Evolutionary conservation across 2,113 vertebrate genomes (phyloP).

Genomic region (Monarcha castaneiventris): DNA sequence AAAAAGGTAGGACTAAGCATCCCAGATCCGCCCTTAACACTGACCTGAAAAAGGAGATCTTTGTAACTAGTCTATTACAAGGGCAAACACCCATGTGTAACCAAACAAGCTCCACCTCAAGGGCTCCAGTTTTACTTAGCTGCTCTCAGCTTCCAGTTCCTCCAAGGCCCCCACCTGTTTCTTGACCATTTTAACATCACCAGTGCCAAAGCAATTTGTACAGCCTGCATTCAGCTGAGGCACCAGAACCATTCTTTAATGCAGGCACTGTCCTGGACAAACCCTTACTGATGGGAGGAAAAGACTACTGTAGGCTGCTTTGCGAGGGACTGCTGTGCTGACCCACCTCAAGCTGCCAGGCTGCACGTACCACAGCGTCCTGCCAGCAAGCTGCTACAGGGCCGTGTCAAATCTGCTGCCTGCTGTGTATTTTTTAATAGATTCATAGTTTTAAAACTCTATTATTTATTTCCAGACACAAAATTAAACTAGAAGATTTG

Average conservation of each 20-base stretch:
- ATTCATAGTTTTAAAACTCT: background rate
- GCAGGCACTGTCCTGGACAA: background rate
- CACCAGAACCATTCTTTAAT: background rate
- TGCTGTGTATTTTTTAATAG: background rate
- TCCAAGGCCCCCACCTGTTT: background rate
- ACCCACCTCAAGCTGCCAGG: background rate
- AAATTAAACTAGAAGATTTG: background rate
- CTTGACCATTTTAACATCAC: background rate
- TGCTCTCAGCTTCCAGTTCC: background rate
- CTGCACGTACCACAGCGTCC: rapidly evolving
- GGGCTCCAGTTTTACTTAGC: background rate
- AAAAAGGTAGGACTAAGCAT: background rate
- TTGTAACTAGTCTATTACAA: background rate
- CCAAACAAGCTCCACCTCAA: background rate
- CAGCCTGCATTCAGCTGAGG: background rate
- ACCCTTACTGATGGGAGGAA: background rate
- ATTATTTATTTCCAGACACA: background rate
- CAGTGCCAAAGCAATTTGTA: background rate
- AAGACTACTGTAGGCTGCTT: rapidly evolving
- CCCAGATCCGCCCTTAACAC: background rate
- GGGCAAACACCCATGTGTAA: background rate
- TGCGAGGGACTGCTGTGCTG: background rate
- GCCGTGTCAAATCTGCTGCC: background rate
- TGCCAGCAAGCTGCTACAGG: background rate
- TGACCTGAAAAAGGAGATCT: background rate